Evolutionary conservation across 1,140 invertebrate genomes (phyloP).

Genomic region (Penaeus chinensis): DNA sequence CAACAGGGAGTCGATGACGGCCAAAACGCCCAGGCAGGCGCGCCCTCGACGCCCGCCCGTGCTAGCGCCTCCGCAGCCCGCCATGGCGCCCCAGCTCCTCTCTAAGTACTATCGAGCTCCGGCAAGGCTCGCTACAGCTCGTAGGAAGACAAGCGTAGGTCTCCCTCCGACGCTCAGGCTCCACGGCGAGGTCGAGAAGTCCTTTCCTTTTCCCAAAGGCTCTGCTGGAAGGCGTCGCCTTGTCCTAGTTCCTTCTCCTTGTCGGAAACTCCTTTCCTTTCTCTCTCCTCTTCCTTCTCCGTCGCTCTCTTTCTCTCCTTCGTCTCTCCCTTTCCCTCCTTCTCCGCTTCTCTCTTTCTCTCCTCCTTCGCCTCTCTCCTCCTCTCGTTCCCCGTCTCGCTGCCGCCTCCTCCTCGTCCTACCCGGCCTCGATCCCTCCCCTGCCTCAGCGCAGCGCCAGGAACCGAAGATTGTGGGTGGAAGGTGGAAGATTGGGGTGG

Average conservation of each 20-base stretch:
- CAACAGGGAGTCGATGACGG: slow-evolving; percentile 78
- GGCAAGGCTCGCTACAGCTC: background rate
- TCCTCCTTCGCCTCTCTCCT: no score
- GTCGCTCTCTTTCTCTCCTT: background rate
- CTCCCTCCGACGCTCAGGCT: background rate
- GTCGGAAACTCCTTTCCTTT: background rate
- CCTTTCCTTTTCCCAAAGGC: background rate
- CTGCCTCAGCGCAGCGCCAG: no score
- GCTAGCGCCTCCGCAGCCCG: slow-evolving; percentile 28
- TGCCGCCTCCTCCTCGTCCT: no score
- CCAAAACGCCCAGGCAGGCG: slow-evolving; percentile 69
- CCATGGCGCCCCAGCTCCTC: slow-evolving; percentile 32
- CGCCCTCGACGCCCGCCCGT: slow-evolving; percentile 61
- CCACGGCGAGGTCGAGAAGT: background rate
- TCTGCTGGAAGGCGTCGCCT: background rate
- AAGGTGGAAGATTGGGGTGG: no score
- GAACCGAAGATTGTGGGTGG: no score
- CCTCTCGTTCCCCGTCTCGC: no score
- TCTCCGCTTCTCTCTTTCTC: background rate
- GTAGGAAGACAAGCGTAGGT: background rate
- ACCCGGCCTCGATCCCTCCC: no score
- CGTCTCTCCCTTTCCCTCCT: background rate
- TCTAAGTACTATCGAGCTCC: background rate
- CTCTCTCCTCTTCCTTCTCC: background rate
- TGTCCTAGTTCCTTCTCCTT: background rate